Percentiles rank a stretch among this genome's conserved stretches.
These are phyloP conservation scores for Bombus waltoni DNA, from an alignment of 1,140 invertebrate species.

Conservation along the genomic window DNA sequence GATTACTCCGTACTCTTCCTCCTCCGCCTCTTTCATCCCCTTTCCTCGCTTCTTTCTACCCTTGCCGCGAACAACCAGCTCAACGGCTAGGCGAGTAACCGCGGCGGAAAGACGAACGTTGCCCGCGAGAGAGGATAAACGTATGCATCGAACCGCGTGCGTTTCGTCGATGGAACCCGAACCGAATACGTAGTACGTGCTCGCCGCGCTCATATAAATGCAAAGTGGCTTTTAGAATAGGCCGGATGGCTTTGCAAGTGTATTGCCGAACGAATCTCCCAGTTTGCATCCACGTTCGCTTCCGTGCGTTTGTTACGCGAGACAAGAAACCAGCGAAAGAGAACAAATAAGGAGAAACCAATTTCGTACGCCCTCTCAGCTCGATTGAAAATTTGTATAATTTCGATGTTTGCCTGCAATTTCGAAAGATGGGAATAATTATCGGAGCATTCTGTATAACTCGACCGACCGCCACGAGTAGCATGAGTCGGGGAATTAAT, in stretches of 20 bases:
- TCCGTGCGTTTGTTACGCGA: not conserved
- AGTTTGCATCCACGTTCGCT: not conserved
- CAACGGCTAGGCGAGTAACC: not conserved
- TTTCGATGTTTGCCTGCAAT: not conserved
- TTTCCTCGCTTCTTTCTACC: constrained; percentile 14
- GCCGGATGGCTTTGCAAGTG: not conserved
- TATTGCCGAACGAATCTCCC: not conserved
- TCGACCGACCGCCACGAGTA: not conserved
- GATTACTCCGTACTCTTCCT: not conserved
- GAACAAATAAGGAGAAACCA: not conserved
- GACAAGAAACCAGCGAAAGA: not conserved
- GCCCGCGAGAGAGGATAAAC: constrained; percentile 8
- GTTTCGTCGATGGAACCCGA: constrained; percentile 17
- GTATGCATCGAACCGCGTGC: constrained; percentile 14
- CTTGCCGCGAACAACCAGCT: not conserved
- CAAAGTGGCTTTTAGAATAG: constrained; percentile 68
- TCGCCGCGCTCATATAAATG: constrained; percentile 69
- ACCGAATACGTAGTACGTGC: constrained; percentile 9
- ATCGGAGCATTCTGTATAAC: not conserved
- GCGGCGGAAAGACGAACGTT: not conserved
- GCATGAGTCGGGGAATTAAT: no score
- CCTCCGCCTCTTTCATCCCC: not conserved
- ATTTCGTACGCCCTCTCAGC: not conserved
- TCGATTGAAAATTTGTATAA: not conserved
- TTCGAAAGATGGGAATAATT: not conserved